Evolutionary conservation across 2,797 vertebrate species (phyloP).

Genomic region (Cuculus canorus): DNA sequence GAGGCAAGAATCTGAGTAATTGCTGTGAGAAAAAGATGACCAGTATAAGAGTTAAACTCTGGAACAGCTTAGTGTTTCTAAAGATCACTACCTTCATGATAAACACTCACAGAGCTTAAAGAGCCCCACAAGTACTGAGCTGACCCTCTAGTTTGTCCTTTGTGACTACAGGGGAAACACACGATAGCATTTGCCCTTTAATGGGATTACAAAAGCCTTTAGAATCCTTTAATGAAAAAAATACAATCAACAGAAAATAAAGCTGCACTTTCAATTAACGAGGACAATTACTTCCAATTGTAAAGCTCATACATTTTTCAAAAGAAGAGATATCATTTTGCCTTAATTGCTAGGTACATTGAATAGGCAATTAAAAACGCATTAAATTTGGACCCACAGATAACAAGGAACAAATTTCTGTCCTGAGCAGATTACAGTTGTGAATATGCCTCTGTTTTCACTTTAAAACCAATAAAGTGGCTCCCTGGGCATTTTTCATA

Average conservation of each 20-base stretch:
- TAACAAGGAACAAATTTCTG: conserved; percentile 58
- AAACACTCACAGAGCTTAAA: neutral
- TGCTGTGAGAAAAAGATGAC: neutral
- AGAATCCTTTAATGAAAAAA: conserved; percentile 42
- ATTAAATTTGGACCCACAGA: conserved; percentile 70
- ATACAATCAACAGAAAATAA: conserved; percentile 72
- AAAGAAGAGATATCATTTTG: conserved; percentile 71
- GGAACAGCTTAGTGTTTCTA: neutral
- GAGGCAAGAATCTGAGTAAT: neutral
- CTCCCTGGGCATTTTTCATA: neutral
- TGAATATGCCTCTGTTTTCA: neutral
- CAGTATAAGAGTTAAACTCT: neutral
- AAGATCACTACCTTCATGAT: neutral
- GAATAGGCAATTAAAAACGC: conserved; percentile 79
- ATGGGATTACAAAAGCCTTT: conserved; percentile 52
- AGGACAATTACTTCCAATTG: conserved; percentile 77
- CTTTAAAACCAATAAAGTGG: neutral
- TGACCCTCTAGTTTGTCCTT: neutral
- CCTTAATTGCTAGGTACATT: conserved; percentile 74
- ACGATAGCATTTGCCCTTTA: neutral
- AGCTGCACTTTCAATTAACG: conserved; percentile 77
- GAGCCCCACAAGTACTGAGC: neutral
- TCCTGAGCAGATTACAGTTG: conserved; percentile 45
- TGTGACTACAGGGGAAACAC: neutral
- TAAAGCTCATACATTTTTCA: conserved; percentile 75